Conservation (phyloP, 2,888 invertebrate genomes). For the Drosophila eohydei region DNA sequence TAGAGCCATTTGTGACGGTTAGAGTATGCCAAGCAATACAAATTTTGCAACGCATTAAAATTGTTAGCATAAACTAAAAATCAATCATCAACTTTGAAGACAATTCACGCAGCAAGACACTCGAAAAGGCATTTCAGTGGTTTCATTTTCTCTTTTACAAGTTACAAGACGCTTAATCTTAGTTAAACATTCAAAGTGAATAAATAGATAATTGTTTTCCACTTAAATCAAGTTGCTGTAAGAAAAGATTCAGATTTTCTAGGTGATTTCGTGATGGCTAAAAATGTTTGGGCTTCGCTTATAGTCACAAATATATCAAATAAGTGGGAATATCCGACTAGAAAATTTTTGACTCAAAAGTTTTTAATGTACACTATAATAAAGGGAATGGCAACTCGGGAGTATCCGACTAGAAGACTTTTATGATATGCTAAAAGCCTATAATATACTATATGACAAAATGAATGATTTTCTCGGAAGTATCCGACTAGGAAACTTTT, state of each 20-base stretch:
- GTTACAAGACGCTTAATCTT: not conserved
- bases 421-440: not conserved
- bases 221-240: not conserved
- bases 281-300: not conserved
- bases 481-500: too few relatives aligned
- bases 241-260: not conserved
- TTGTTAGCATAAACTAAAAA: conserved; percentile 7
- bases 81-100: conserved; percentile 5
- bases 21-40: conserved; percentile 2
- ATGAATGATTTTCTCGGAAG: too few relatives aligned
- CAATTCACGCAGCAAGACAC: too few relatives aligned
- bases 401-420: not conserved
- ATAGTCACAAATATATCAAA: too few relatives aligned
- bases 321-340: too few relatives aligned
- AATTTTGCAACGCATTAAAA: not conserved
- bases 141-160: conserved; percentile 1
- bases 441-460: not conserved
- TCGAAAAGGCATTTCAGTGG: not conserved
- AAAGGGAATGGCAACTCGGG: not conserved
- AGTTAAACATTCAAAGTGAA: not conserved
- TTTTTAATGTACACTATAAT: not conserved
- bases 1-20: not conserved
- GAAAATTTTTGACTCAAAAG: too few relatives aligned
- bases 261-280: not conserved
- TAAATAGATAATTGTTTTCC: not conserved